Base-by-base conservation (phyloP, 2,797 vertebrate genomes). In the Ceyx erithaca region DNA sequence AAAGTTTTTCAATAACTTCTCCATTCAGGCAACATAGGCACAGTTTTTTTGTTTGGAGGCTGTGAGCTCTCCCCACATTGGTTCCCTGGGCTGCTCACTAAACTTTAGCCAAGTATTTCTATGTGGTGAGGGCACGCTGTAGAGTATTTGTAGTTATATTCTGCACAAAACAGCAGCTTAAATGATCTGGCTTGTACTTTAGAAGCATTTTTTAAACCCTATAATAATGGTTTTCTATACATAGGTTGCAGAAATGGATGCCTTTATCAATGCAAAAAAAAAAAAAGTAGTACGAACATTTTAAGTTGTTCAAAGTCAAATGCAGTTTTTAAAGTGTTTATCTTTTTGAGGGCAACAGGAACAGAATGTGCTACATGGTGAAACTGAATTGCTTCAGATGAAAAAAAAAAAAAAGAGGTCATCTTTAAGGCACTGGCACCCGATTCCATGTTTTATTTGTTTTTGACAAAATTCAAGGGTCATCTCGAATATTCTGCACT, bases 161-260 rank as follows among this genome's bases (percentile, higher is more conserved):
- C 72, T 54, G 6, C 3, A 0, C 84, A 94, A 94, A 94, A 43
- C 79, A 94, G 79, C 51, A 89, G 81, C 84, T 94, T 87, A 81
- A 93, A 83, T 35, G 28, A 96, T 83, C 69, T 87, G 69, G 66
- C 37, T 90, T 61, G 31, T 94, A 93, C 45, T 96, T 96, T 41
- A 83, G 86, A 93, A 76, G 84, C 83, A 72, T 76, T 66, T 92
- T 94, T 90, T 49, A 78, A 92, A 93, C 81, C 95, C 94, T 81
- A 1, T 94, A 96, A 96, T 96, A 93, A 87, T 57, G 63, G 86
- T 83, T 94, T 95, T 87, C 96, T 94, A 94, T 93, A 94, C 81
- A 96, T 85, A 95, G 92, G 41, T 57, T 87, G 37, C 79, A 93
- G 66, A 95, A 94, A 90, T 91, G 16, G 79, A 91, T 89, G 86